phyloP scores from a whole-genome alignment of 2,888 invertebrate genomes.

The Neoascia interrupta region DNA sequence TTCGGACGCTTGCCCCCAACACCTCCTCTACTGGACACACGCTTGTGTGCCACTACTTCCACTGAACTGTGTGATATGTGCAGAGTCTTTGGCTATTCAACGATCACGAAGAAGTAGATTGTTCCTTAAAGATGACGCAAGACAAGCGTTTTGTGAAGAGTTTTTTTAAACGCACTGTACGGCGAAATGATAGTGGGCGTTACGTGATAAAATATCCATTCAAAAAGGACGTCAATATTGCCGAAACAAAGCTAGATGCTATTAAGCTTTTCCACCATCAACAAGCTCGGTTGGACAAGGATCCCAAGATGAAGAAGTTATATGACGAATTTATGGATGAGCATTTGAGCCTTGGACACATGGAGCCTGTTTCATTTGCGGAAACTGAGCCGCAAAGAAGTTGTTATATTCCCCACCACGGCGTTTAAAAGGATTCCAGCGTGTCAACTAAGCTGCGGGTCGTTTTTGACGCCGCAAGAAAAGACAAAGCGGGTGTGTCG shows the following conservation, averaged over 20 bases:
- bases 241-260: slow-evolving; percentile 34
- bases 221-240: slow-evolving; percentile 26
- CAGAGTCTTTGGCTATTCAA: slow-evolving; percentile 54
- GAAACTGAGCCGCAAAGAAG: not conserved
- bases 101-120: slow-evolving; percentile 32
- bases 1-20: not conserved
- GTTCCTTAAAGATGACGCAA: slow-evolving; percentile 19
- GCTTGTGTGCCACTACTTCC: no score
- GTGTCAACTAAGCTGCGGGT: slow-evolving; percentile 57
- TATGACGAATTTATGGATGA: slow-evolving; percentile 51
- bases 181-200: slow-evolving; percentile 20
- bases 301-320: slow-evolving; percentile 34
- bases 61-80: slow-evolving; percentile 31
- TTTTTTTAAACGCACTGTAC: slow-evolving; percentile 38
- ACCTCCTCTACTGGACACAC: not conserved
- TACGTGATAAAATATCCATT: slow-evolving; percentile 49
- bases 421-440: slow-evolving; percentile 52
- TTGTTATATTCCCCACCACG: slow-evolving; percentile 46
- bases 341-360: slow-evolving; percentile 35
- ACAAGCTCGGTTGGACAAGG: slow-evolving; percentile 35
- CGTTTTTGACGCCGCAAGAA: no score
- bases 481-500: no score
- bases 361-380: slow-evolving; percentile 31
- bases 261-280: slow-evolving; percentile 29
- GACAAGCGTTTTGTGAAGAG: no score